Base-by-base conservation (phyloP, 1,140 invertebrate species). In the Heliothis subflexa region DNA sequence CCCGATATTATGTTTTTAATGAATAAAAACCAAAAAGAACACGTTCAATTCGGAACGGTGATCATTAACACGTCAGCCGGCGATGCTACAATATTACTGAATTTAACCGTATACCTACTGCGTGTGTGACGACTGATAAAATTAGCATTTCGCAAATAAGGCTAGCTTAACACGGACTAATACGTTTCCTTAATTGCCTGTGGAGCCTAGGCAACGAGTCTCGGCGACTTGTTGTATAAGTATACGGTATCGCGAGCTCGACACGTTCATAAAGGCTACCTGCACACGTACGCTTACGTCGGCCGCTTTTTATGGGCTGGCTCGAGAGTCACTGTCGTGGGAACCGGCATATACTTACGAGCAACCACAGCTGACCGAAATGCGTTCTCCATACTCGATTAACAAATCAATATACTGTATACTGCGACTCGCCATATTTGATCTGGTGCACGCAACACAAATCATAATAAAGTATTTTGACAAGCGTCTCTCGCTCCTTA, bases 361-460 rank as follows among this genome's bases (percentile, higher is more conserved):
- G 79, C 87, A 86, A 86, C 90, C 88, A 90, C 93, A 94, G 92
- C 92, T 94, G 92, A 91, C 91, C 92, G 89, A 95, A 94, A 94
- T 95, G 93, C 92, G 93, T 88, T 93, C 93, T 91, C 94, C 91
- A 93, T 95, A 94, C 92, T 89, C 91, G 92, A 95, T 94, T 94
- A 94, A 94, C 94, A 94, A 95, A 95, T 94, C 94, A 92, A 95
- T 94, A 94, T 88, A 75, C 64, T 71, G 83, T 89, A 83, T 89
- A 90, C 84, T 88, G 89, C 88, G 83, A 85, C 85, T 81, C 62
- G 87, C 89, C 85, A 89, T 91, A 91, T 91, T 88, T 88, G 89
- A 90, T 87, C 88, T 80, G 74, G 70, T 64, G 54, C 66, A 64
- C 78, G 82, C 82, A 77, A 79, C 70, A 87, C 86, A 83, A 87